A percentile compares a stretch with the other conserved stretches of the same genome.
Evolutionary conservation across 1,140 invertebrate genomes (phyloP).

Genomic region (Oncopeltus fasciatus): DNA sequence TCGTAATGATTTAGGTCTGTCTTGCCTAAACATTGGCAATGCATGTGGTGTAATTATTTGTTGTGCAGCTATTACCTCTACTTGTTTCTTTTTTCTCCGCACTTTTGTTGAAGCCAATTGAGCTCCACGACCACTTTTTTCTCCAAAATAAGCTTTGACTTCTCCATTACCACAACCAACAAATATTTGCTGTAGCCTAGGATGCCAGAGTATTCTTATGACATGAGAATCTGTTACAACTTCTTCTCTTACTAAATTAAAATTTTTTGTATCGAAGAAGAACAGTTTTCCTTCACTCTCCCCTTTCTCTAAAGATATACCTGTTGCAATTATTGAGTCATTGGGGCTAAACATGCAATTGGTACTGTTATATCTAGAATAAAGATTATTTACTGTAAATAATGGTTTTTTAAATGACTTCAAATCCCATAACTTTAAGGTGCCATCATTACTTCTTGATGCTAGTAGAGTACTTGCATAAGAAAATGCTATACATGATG

Average conservation of each 20-base stretch:
- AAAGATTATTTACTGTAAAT: conserved; percentile 50
- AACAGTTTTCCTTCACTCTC: conserved; percentile 56
- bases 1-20: conserved; percentile 73
- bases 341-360: conserved; percentile 75
- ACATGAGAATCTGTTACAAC: conserved; percentile 64
- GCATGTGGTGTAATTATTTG: conserved; percentile 97
- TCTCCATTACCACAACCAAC: conserved; percentile 82
- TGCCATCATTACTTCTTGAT: conserved; percentile 80
- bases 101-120: conserved; percentile 78
- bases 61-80: conserved; percentile 74
- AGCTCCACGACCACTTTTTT: conserved; percentile 73
- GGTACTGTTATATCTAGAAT: conserved; percentile 44
- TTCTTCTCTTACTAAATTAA: conserved; percentile 59
- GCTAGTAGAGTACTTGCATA: conserved; percentile 70
- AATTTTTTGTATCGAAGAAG: conserved; percentile 69
- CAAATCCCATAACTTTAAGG: conserved; percentile 90
- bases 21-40: conserved; percentile 85
- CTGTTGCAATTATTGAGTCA: conserved; percentile 78
- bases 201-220: conserved; percentile 88
- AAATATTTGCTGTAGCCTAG: conserved; percentile 92
- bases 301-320: conserved; percentile 61
- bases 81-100: conserved; percentile 58
- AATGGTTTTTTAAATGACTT: conserved; percentile 68
- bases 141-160: conserved; percentile 83
- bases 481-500: conserved; percentile 73